These are phyloP conservation scores for Mesoclemmys tuberculata DNA, from an alignment of 2,113 vertebrate species.

Conservation along the genomic window DNA sequence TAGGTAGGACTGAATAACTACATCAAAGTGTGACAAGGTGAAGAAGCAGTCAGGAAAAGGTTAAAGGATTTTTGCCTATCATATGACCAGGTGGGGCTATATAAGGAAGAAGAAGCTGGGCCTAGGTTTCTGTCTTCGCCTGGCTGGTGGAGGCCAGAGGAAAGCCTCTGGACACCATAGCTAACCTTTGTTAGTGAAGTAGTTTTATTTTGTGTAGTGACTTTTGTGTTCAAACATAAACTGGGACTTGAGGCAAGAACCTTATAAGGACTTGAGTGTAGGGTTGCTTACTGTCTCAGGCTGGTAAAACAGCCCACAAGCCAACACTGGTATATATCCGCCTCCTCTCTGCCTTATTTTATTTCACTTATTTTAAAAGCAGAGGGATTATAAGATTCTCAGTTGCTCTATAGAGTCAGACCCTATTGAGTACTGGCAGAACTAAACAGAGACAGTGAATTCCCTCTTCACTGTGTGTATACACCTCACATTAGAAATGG, in stretches of 20 bases:
- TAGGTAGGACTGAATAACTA: neutral
- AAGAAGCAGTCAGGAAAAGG: neutral
- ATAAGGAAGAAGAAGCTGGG: rapidly evolving
- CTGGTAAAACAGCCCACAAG: neutral
- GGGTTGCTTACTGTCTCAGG: neutral
- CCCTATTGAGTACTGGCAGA: neutral
- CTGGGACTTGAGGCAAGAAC: neutral
- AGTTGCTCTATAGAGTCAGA: neutral
- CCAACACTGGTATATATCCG: neutral
- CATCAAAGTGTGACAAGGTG: rapidly evolving
- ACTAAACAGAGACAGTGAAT: neutral
- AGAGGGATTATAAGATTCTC: neutral
- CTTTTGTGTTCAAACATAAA: neutral
- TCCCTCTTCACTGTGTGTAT: neutral
- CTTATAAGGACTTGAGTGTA: neutral
- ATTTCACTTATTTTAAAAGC: neutral
- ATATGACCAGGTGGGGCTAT: rapidly evolving
- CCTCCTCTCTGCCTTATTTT: neutral
- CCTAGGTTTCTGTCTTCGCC: neutral
- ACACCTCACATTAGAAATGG: neutral
- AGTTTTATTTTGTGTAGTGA: neutral
- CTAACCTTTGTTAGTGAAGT: neutral
- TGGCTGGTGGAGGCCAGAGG: neutral
- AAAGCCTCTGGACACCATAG: constrained; percentile 4
- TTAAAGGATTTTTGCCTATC: neutral